Evolutionary conservation across 2,888 invertebrate species (phyloP).

Genomic region (Lutraria lutraria): DNA sequence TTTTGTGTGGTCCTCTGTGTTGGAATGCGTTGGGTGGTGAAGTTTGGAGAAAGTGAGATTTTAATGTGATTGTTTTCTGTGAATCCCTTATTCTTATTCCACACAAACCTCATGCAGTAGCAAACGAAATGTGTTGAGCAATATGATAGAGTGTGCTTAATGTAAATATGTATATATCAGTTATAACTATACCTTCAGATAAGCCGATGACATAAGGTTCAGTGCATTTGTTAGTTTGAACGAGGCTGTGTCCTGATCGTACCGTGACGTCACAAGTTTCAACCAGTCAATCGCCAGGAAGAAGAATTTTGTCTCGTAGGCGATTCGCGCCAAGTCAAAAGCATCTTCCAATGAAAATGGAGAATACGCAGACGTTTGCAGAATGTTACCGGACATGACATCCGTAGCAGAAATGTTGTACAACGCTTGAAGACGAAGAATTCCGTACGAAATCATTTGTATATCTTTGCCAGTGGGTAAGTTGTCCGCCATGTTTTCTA

Average conservation of each 20-base stretch:
- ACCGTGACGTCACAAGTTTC: slow-evolving; percentile 44
- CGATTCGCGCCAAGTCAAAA: slow-evolving; percentile 68
- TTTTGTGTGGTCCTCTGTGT: too few species aligned
- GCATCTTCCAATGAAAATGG: slow-evolving; percentile 70
- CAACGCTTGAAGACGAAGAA: slow-evolving; percentile 65
- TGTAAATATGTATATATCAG: too few species aligned
- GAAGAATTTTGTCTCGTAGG: slow-evolving; percentile 60
- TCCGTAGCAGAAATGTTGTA: slow-evolving; percentile 60
- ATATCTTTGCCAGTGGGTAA: slow-evolving; percentile 66
- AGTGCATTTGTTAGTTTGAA: slow-evolving; percentile 53
- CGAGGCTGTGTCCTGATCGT: slow-evolving; percentile 11
- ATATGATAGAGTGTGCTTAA: too few species aligned
- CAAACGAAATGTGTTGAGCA: too few species aligned
- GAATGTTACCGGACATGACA: slow-evolving; percentile 61
- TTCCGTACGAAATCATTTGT: slow-evolving; percentile 51
- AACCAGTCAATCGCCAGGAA: slow-evolving; percentile 66
- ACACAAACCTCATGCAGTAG: too few species aligned
- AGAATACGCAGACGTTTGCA: slow-evolving; percentile 52
- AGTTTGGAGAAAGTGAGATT: too few species aligned
- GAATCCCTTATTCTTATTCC: too few species aligned
- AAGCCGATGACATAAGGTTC: slow-evolving; percentile 69
- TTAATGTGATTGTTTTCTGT: too few species aligned
- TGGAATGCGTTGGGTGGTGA: too few species aligned
- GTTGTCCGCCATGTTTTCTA: slow-evolving; percentile 73
- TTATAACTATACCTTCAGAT: slow-evolving; percentile 68